phyloP scores from a whole-genome alignment of 1,140 invertebrate genomes.

The Camponotus vicinus region DNA sequence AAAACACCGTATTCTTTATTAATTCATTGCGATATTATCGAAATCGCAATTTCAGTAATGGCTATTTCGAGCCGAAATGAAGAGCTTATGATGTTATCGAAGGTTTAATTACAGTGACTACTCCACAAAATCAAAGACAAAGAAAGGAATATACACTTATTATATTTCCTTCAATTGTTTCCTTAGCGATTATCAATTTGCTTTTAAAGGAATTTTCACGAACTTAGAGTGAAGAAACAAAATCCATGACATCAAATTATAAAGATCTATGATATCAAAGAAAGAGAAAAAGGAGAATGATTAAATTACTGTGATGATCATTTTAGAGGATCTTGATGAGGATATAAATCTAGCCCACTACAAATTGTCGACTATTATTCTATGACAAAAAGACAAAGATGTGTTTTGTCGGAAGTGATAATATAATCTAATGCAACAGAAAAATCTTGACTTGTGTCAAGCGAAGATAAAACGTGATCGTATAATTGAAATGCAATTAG shows the following conservation, averaged over 20 bases:
- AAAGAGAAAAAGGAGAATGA: background rate
- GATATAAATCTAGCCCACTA: background rate
- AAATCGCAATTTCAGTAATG: background rate
- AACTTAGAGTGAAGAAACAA: background rate
- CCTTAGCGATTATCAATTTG: background rate
- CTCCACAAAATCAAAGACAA: background rate
- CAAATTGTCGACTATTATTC: background rate
- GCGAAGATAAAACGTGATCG: background rate
- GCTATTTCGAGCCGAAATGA: slow-evolving; percentile 6
- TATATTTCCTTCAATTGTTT: background rate
- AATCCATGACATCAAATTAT: background rate
- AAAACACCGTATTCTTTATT: background rate
- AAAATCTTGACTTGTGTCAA: background rate
- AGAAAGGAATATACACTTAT: background rate
- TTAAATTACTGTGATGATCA: slow-evolving; percentile 16
- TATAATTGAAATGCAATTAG: background rate
- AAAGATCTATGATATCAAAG: background rate
- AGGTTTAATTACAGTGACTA: background rate
- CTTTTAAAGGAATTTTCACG: background rate
- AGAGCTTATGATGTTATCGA: background rate
- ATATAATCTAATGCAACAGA: background rate
- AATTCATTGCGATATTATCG: slow-evolving; percentile 6
- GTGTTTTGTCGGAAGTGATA: background rate
- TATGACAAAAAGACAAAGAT: background rate
- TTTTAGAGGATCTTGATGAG: background rate